Base-by-base conservation (phyloP, 2,888 invertebrate genomes). In the Diachrysia chrysitis region DNA sequence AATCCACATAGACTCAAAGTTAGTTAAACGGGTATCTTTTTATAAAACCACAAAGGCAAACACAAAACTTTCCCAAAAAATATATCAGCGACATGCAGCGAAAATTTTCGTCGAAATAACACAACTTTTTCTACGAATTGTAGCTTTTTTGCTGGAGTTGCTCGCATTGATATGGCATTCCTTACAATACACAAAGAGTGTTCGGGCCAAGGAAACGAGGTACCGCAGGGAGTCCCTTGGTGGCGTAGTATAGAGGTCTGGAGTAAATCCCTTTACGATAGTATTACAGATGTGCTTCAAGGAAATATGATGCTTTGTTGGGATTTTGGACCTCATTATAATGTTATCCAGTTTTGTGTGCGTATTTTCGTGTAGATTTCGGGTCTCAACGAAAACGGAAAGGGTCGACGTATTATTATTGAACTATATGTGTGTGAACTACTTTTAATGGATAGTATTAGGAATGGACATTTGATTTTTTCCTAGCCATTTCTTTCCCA, bases 111-210 rank as follows among this genome's bases (percentile, higher is more conserved):
- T 10, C 17, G 7, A 51, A 51, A 51, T 51, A 51, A 51, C 2
- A 19, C 48, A 9, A 48, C 17, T 19, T 19, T 48, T 19, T 9
- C 48, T 19, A 21, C 19, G 4, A 12, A 51, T 51, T 51, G 19
- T 17, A 21, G 48, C 48, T 51, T 51, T 51, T 21, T 51, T 21
- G 2, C 0, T 17, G 3, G 48, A 48, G 48, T 17, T 10, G 19
- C 5, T 19, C 21, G 3, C 48, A 51, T 51, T 51, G 48, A 51
- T 54, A 23, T 25, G 6, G 16, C 25, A 25, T 71, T 21, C 59
- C 35, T 57, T 25, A 71, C 25, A 56, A 53, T 25, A 32, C 19
- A 61, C 53, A 62, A 54, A 29, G 35, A 21, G 53, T 10, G 17
- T 16, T 14, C 23, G 35, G 17, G n/a, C 35, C 19, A 1, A 55